Conservation (phyloP, 37 sponge, comb jelly and placozoan species). For the Cliona cf. orientalis region DNA sequence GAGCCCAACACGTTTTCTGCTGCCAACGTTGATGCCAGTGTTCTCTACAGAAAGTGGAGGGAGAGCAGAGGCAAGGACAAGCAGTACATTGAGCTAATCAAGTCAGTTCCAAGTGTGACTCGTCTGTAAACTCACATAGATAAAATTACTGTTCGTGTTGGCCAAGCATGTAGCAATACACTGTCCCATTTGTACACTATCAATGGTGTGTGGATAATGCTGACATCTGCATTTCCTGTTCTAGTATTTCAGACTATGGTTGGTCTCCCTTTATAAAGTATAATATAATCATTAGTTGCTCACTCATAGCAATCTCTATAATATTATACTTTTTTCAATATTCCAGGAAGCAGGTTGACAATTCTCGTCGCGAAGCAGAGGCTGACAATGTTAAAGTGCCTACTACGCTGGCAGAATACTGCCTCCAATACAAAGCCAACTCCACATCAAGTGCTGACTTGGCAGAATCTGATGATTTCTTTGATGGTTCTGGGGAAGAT, state of each 20-base stretch:
- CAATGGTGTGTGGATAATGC: not conserved
- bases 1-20: slow-evolving; percentile 98
- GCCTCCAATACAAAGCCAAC: slow-evolving; percentile 31
- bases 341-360: slow-evolving; percentile 88
- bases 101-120: too few species aligned
- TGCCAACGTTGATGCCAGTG: slow-evolving; percentile 99
- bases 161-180: too few species aligned
- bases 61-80: slow-evolving; percentile 89
- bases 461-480: slow-evolving; percentile 66
- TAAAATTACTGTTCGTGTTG: too few species aligned
- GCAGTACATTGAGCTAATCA: slow-evolving; percentile 81
- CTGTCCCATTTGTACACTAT: too few species aligned
- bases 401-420: slow-evolving; percentile 85
- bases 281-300: too few species aligned
- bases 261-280: too few species aligned
- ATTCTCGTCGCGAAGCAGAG: slow-evolving; percentile 86
- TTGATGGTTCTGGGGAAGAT: slow-evolving; percentile 64
- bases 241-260: too few species aligned
- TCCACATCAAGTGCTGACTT: slow-evolving; percentile 51
- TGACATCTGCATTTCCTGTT: not conserved
- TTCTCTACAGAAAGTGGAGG: slow-evolving; percentile 94
- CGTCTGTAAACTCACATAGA: not conserved
- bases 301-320: too few species aligned
- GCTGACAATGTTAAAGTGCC: slow-evolving; percentile 91
- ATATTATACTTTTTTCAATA: not conserved